These are phyloP conservation scores for Champsocephalus gunnari DNA, from an alignment of 2,797 vertebrate species.

Conservation along the genomic window DNA sequence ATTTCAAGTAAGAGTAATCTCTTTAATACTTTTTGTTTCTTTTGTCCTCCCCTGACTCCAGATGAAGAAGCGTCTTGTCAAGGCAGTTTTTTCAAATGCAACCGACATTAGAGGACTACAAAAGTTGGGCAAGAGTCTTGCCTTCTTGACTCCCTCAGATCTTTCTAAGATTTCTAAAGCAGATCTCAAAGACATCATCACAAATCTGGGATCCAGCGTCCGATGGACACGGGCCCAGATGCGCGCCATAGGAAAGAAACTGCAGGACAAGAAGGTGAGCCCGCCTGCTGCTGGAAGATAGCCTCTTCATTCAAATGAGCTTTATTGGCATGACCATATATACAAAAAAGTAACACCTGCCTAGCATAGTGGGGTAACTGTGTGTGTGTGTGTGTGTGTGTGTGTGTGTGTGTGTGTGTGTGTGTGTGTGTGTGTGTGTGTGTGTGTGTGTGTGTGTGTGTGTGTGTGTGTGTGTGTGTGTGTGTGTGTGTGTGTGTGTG, in stretches of 20 bases:
- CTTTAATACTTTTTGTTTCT: neutral
- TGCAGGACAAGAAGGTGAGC: constrained; percentile 64
- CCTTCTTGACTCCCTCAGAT: constrained; percentile 50
- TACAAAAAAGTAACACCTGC: too few relatives aligned
- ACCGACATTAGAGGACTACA: neutral
- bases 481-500: too few relatives aligned
- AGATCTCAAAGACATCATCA: constrained; percentile 47
- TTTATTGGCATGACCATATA: too few relatives aligned
- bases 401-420: too few relatives aligned
- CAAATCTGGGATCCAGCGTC: constrained; percentile 34
- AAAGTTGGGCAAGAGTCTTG: constrained; percentile 47
- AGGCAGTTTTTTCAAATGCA: constrained; percentile 32
- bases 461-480: too few relatives aligned
- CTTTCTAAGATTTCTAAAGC: constrained; percentile 39
- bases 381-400: too few relatives aligned
- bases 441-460: too few relatives aligned
- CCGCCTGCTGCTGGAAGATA: neutral
- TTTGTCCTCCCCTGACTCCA: constrained; percentile 39
- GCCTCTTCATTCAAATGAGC: neutral
- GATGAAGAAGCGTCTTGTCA: constrained; percentile 72
- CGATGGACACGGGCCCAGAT: constrained; percentile 64
- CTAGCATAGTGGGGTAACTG: too few relatives aligned
- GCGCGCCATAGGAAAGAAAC: constrained; percentile 54
- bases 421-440: too few relatives aligned
- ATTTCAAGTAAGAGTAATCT: neutral